Conservation (phyloP, 1,140 invertebrate species). For the Aphaenogaster rudis region DNA sequence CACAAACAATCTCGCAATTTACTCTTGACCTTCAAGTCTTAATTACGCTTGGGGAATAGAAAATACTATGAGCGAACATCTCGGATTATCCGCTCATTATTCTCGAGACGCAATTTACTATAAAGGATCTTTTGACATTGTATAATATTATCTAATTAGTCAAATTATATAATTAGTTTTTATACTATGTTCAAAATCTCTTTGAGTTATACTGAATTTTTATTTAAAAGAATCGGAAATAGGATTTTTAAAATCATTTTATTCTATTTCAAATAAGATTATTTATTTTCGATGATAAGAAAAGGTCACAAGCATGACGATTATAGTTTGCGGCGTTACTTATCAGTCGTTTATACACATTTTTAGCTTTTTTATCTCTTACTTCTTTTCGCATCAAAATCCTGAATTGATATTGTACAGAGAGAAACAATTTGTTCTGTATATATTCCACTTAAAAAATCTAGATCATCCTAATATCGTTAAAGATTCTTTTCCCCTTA, state of each 20-base stretch:
- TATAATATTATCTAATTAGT: not conserved
- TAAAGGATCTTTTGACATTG: not conserved
- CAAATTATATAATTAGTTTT: slow-evolving; percentile 7
- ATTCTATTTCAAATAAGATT: slow-evolving; percentile 5
- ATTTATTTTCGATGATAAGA: slow-evolving; percentile 2
- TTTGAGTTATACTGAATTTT: not conserved
- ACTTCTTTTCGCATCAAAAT: not conserved
- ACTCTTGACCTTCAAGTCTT: slow-evolving; percentile 29
- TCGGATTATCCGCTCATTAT: slow-evolving; percentile 7
- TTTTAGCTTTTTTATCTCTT: not conserved
- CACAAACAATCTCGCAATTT: slow-evolving; percentile 37
- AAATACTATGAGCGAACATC: not conserved
- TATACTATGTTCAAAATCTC: not conserved
- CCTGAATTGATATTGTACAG: not conserved
- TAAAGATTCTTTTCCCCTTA: not conserved
- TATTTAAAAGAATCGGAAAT: not conserved
- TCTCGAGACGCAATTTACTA: not conserved
- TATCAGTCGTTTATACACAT: not conserved
- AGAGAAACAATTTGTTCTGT: not conserved
- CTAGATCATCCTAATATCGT: not conserved
- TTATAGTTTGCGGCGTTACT: not conserved
- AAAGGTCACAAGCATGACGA: not conserved
- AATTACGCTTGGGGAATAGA: not conserved
- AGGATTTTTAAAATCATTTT: not conserved
- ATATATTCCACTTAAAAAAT: not conserved